Evolutionary conservation across 2,113 vertebrate species (phyloP).

Genomic region (Paralichthys olivaceus): DNA sequence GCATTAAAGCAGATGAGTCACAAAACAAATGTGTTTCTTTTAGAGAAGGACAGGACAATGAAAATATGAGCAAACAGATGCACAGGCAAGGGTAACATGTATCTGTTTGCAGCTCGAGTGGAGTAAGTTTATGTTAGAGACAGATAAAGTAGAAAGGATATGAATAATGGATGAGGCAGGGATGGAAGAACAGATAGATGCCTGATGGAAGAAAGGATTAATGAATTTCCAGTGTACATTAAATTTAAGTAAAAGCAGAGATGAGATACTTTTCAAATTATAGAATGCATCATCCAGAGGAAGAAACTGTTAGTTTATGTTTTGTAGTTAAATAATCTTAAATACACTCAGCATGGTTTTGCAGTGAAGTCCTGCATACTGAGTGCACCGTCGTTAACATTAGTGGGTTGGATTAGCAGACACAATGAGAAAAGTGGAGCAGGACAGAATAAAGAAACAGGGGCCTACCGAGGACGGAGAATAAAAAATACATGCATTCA

Average conservation of each 20-base stretch:
- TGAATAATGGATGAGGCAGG: conserved; percentile 68
- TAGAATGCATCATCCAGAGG: neutral
- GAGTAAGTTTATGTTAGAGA: conserved; percentile 59
- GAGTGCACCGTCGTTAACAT: conserved; percentile 16
- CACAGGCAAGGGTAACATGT: conserved; percentile 30
- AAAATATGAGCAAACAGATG: conserved; percentile 60
- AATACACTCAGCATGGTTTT: conserved; percentile 13
- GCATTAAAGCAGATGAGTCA: conserved; percentile 23
- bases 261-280: conserved; percentile 27
- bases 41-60: conserved; percentile 36
- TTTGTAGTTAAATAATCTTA: neutral
- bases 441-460: neutral
- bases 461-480: neutral
- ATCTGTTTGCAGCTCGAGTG: conserved; percentile 65
- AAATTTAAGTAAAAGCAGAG: conserved; percentile 49
- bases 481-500: conserved; percentile 1
- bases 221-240: conserved; percentile 43
- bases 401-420: neutral
- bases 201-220: conserved; percentile 48
- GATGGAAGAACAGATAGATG: conserved; percentile 51
- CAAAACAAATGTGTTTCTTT: conserved; percentile 45
- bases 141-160: conserved; percentile 56
- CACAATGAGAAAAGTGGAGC: neutral
- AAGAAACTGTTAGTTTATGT: neutral
- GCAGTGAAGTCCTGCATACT: neutral